phyloP scores from a whole-genome alignment of 2,113 vertebrate species.

The Rhinopomastus cyanomelas region DNA sequence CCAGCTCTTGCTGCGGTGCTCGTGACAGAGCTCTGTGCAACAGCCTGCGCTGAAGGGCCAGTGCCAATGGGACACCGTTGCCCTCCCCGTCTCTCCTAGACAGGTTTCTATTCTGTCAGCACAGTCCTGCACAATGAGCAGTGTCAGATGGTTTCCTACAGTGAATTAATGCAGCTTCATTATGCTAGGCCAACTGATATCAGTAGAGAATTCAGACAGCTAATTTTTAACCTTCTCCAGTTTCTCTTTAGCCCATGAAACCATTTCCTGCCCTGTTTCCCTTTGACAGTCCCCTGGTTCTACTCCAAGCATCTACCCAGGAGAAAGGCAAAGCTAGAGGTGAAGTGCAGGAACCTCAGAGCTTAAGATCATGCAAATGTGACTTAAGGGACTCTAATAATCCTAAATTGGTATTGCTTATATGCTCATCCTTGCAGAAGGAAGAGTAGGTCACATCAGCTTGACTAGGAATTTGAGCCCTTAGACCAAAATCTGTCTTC shows the following conservation, averaged over 20 bases:
- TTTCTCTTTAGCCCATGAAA: conserved; percentile 26
- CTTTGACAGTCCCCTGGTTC: neutral
- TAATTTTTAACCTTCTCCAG: conserved; percentile 42
- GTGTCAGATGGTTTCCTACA: conserved; percentile 21
- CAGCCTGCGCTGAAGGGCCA: neutral
- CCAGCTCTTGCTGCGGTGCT: neutral
- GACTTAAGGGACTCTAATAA: neutral
- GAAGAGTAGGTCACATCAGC: neutral
- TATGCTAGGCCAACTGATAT: conserved; percentile 21
- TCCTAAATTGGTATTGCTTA: neutral
- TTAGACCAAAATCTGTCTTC: neutral
- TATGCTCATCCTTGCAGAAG: neutral
- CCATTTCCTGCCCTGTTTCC: neutral
- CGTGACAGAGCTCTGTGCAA: neutral
- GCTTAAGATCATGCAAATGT: neutral
- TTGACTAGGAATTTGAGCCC: neutral
- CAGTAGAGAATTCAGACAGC: conserved; percentile 39
- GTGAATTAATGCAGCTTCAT: conserved; percentile 9
- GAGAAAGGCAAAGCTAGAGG: neutral
- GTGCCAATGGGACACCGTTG: accelerated
- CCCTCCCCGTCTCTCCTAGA: neutral
- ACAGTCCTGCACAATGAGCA: neutral
- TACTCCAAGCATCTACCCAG: neutral
- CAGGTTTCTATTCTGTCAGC: neutral
- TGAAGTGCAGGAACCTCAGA: neutral